A percentile compares a stretch with the other conserved stretches of the same genome.
phyloP scores from a whole-genome alignment of 2,113 vertebrate species.

The Otolemur garnettii region DNA sequence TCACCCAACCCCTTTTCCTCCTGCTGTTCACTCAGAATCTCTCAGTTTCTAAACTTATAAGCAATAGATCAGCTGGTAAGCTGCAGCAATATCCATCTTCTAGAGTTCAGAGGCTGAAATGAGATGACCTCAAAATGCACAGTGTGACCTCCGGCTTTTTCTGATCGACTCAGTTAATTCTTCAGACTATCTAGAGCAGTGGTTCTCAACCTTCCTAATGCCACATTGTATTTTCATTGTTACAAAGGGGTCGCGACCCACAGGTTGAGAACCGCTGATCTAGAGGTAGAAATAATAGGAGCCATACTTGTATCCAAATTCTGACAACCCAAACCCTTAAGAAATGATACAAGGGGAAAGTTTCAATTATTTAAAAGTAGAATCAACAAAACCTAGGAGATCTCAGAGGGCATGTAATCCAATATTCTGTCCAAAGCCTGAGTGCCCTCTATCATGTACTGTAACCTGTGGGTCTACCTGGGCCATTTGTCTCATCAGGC shows the following conservation, averaged over 20 bases:
- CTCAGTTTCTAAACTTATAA: neutral
- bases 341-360: neutral
- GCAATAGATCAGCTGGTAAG: neutral
- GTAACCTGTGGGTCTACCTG: neutral
- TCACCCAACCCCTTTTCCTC: neutral
- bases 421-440: neutral
- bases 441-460: neutral
- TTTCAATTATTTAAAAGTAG: constrained; percentile 57
- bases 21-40: neutral
- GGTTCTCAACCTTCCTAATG: no score
- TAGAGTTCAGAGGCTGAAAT: neutral
- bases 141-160: neutral
- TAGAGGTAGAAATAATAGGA: constrained; percentile 42
- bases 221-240: no score
- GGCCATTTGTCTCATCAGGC: neutral
- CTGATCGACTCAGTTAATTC: neutral
- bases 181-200: neutral
- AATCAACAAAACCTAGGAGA: constrained; percentile 56
- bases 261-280: no score
- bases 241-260: no score
- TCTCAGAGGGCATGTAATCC: neutral
- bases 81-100: neutral
- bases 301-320: neutral
- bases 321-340: constrained; percentile 37
- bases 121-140: neutral